Conservation (phyloP, 2,797 vertebrate species). For the Tenualosa thibaudeaui region DNA sequence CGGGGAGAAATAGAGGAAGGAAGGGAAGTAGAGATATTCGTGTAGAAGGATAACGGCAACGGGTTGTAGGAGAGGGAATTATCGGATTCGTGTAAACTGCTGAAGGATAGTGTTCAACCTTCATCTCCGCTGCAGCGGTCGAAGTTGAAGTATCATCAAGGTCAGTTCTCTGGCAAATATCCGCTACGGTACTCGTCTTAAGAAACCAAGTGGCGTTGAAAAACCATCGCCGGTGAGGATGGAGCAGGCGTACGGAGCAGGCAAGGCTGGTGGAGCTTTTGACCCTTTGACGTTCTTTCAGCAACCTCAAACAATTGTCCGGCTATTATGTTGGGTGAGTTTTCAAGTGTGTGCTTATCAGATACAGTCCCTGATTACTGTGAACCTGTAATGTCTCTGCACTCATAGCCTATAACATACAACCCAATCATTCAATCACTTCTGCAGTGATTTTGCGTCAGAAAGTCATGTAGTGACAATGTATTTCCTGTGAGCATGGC, state of each 20-base stretch:
- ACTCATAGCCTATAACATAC: background rate
- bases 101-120: constrained; percentile 15
- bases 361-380: background rate
- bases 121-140: background rate
- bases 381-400: background rate
- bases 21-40: constrained; percentile 26
- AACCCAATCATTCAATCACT: background rate
- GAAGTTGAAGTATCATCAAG: constrained; percentile 33
- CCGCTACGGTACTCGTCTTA: background rate
- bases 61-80: background rate
- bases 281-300: constrained; percentile 50
- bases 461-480: background rate
- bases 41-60: background rate
- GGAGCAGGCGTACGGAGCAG: constrained; percentile 59
- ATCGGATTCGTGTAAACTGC: background rate
- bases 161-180: constrained; percentile 28
- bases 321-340: constrained; percentile 56
- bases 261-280: constrained; percentile 57
- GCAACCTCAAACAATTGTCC: constrained; percentile 54
- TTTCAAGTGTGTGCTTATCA: background rate
- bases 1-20: background rate
- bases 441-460: background rate
- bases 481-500: background rate
- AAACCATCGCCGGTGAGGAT: constrained; percentile 38
- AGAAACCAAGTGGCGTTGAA: constrained; percentile 27